Conservation (phyloP, 1,140 invertebrate genomes). For the Drosophila athabasca region DNA sequence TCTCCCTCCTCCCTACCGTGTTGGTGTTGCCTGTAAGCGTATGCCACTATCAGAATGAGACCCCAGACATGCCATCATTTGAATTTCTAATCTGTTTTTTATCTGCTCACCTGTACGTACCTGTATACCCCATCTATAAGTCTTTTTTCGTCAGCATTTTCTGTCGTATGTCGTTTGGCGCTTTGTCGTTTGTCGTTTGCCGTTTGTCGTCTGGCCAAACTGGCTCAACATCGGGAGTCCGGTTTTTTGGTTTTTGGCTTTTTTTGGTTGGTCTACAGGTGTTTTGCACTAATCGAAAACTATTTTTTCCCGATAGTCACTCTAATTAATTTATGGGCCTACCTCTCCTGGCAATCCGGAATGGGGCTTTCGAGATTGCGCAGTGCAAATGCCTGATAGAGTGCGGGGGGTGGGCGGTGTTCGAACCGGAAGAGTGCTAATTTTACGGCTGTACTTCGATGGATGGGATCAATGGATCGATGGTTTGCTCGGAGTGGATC, state of each 20-base stretch:
- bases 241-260: slow-evolving; percentile 28
- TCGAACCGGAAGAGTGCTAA: slow-evolving; percentile 11
- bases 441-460: neutral
- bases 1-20: too few relatives aligned
- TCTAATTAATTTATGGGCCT: slow-evolving; percentile 73
- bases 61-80: slow-evolving; percentile 64
- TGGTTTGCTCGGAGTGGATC: too few relatives aligned
- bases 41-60: slow-evolving; percentile 45
- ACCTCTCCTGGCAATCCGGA: slow-evolving; percentile 45
- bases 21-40: slow-evolving; percentile 18
- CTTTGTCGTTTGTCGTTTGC: slow-evolving; percentile 39
- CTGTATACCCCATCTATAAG: slow-evolving; percentile 32
- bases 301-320: slow-evolving; percentile 60
- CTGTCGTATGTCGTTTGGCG: slow-evolving; percentile 13
- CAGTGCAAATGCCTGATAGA: slow-evolving; percentile 18
- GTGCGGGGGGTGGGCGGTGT: too few relatives aligned
- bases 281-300: slow-evolving; percentile 78
- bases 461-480: neutral
- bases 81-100: slow-evolving; percentile 82
- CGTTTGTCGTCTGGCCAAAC: slow-evolving; percentile 60
- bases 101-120: slow-evolving; percentile 42
- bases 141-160: slow-evolving; percentile 23
- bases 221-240: slow-evolving; percentile 61
- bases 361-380: slow-evolving; percentile 26
- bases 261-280: slow-evolving; percentile 61